Evolutionary conservation across 2,797 vertebrate species (phyloP).

Genomic region (Pseudopleuronectes americanus): DNA sequence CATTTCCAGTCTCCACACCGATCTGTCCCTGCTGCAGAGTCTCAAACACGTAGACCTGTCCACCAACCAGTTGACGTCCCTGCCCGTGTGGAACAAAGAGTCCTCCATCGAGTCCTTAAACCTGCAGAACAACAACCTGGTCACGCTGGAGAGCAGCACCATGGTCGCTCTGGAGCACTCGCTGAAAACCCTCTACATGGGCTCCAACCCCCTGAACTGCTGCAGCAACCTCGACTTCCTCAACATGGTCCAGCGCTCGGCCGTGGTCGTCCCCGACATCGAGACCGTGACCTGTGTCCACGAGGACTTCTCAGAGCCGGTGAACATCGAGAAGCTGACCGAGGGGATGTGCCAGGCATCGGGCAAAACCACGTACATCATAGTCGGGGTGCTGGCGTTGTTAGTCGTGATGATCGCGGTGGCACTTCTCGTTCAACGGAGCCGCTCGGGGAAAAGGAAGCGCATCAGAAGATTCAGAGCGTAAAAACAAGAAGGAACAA

Average conservation of each 20-base stretch:
- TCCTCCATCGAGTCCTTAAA: slow-evolving; percentile 90
- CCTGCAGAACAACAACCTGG: slow-evolving; percentile 91
- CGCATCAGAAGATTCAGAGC: slow-evolving; percentile 73
- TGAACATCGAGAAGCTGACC: slow-evolving; percentile 82
- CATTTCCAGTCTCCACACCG: slow-evolving; percentile 81
- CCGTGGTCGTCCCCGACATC: slow-evolving; percentile 84
- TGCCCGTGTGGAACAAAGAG: slow-evolving; percentile 85
- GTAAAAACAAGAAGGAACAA: slow-evolving; percentile 44
- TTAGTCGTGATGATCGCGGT: slow-evolving; percentile 71
- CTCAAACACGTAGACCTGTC: slow-evolving; percentile 90
- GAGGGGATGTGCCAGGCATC: slow-evolving; percentile 86
- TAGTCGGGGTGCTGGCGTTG: slow-evolving; percentile 73
- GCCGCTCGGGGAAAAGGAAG: slow-evolving; percentile 63
- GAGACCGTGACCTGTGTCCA: slow-evolving; percentile 85
- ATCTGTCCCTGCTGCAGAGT: slow-evolving; percentile 85
- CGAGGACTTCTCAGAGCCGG: slow-evolving; percentile 76
- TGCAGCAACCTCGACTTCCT: slow-evolving; percentile 89
- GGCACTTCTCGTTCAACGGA: slow-evolving; percentile 69
- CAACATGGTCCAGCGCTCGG: slow-evolving; percentile 85
- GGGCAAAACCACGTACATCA: slow-evolving; percentile 74
- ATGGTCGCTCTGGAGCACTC: slow-evolving; percentile 86
- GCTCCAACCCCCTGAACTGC: slow-evolving; percentile 93
- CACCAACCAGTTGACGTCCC: slow-evolving; percentile 86
- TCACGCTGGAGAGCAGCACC: slow-evolving; percentile 84
- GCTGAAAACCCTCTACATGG: slow-evolving; percentile 89